Percentiles rank a stretch among this genome's conserved stretches.
Conservation (phyloP, 2,113 vertebrate species). For the Enhydra lutris region DNA sequence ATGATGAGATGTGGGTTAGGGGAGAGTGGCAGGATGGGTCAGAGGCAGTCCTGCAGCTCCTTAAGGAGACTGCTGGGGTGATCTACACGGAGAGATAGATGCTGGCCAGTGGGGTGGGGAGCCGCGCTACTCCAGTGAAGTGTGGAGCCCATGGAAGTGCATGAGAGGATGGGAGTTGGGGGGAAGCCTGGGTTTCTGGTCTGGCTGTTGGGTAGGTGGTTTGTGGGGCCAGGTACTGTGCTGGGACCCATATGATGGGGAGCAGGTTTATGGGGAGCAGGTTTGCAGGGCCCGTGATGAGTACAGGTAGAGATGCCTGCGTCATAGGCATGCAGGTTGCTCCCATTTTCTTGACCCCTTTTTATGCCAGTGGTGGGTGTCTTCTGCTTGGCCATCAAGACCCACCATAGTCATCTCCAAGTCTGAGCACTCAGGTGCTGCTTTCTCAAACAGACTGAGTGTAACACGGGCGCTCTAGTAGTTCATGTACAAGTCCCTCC, state of each 20-base stretch:
- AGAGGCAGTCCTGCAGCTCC: not conserved
- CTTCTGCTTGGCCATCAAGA: not conserved
- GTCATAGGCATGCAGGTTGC: not conserved
- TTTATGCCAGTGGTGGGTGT: not conserved
- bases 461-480: not conserved
- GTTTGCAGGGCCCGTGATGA: not conserved
- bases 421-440: not conserved
- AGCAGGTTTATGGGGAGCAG: not conserved
- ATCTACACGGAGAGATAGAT: not conserved
- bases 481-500: not conserved
- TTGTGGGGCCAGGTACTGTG: not conserved
- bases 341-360: not conserved
- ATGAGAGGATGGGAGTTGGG: not conserved
- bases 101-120: not conserved
- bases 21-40: not conserved
- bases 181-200: too few species aligned
- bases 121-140: accelerated
- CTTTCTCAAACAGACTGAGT: not conserved
- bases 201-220: not conserved
- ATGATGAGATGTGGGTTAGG: not conserved
- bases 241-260: not conserved
- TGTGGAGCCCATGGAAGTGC: not conserved
- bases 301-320: not conserved
- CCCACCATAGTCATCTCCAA: not conserved
- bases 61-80: not conserved